Evolutionary conservation across 1,140 invertebrate genomes (phyloP).

Genomic region (Vanessa tameamea): DNA sequence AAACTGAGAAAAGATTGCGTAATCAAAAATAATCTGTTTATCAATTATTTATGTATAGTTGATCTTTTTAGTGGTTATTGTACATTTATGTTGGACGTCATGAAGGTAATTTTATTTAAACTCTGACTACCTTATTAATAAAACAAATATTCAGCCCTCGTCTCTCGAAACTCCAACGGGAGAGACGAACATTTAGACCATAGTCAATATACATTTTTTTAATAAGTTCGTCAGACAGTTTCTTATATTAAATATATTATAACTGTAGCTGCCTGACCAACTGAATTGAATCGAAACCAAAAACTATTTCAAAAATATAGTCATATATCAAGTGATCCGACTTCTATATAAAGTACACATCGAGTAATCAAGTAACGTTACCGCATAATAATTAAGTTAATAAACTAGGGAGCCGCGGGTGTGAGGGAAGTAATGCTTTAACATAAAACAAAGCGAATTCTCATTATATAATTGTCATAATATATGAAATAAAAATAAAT

Average conservation of each 20-base stretch:
- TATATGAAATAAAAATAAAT: slow-evolving; percentile 25
- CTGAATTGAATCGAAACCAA: slow-evolving; percentile 21
- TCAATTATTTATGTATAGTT: slow-evolving; percentile 14
- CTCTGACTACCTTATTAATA: slow-evolving; percentile 18
- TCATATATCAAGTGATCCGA: slow-evolving; percentile 5
- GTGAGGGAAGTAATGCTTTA: not conserved
- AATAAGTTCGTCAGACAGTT: slow-evolving; percentile 4
- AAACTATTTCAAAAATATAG: slow-evolving; percentile 18
- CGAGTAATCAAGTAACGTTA: slow-evolving; percentile 9
- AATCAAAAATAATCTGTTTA: slow-evolving; percentile 16
- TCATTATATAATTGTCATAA: slow-evolving; percentile 8
- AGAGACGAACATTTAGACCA: not conserved
- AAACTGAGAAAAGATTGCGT: slow-evolving; percentile 7
- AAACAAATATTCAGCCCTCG: not conserved
- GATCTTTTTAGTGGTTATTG: slow-evolving; percentile 17
- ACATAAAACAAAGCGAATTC: not conserved
- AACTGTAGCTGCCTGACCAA: slow-evolving; percentile 27
- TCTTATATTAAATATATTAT: slow-evolving; percentile 13
- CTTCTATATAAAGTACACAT: slow-evolving; percentile 4
- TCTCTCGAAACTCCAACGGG: not conserved
- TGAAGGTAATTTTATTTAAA: slow-evolving; percentile 6
- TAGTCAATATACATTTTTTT: slow-evolving; percentile 16
- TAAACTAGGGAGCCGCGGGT: not conserved
- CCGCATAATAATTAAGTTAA: slow-evolving; percentile 6
- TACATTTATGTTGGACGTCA: slow-evolving; percentile 27